Conservation (phyloP, 2,797 vertebrate species). For the Tapirus indicus region DNA sequence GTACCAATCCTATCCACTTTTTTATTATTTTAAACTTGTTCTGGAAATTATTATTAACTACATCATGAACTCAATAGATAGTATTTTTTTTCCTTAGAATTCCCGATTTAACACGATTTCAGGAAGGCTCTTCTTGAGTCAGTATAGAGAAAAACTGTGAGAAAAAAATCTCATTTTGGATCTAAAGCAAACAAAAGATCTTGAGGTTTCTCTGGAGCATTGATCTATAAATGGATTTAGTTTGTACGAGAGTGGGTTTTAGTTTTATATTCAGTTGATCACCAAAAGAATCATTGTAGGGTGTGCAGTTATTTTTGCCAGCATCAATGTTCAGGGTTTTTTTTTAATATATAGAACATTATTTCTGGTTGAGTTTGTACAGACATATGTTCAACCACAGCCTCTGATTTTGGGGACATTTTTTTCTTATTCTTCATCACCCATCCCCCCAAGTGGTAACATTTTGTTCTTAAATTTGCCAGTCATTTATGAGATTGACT, state of each 20-base stretch:
- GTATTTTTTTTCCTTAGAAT: constrained; percentile 75
- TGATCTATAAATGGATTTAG: not conserved
- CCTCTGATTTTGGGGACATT: not conserved
- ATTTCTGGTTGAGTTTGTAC: constrained; percentile 42
- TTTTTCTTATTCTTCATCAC: constrained; percentile 39
- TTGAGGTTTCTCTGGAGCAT: not conserved
- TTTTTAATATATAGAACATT: not conserved
- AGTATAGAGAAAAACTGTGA: constrained; percentile 71
- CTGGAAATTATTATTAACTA: constrained; percentile 82
- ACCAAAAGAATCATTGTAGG: constrained; percentile 29
- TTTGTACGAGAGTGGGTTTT: not conserved
- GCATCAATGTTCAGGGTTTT: not conserved
- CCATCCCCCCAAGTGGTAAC: not conserved
- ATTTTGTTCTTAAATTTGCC: constrained; percentile 25
- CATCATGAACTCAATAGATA: constrained; percentile 65
- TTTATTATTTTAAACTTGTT: constrained; percentile 73
- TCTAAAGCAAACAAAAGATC: constrained; percentile 57
- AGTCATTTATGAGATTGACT: not conserved
- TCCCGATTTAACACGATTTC: constrained; percentile 73
- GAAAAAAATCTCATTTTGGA: constrained; percentile 65
- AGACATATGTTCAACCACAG: constrained; percentile 27
- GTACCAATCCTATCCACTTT: constrained; percentile 70
- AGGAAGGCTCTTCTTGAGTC: constrained; percentile 22
- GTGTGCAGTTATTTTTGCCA: constrained; percentile 44
- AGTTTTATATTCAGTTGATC: not conserved